Evolutionary conservation across 2,113 vertebrate genomes (phyloP), one percentile per base, ranked within the genome.

Genomic region (Aspiorhynchus laticeps): DNA sequence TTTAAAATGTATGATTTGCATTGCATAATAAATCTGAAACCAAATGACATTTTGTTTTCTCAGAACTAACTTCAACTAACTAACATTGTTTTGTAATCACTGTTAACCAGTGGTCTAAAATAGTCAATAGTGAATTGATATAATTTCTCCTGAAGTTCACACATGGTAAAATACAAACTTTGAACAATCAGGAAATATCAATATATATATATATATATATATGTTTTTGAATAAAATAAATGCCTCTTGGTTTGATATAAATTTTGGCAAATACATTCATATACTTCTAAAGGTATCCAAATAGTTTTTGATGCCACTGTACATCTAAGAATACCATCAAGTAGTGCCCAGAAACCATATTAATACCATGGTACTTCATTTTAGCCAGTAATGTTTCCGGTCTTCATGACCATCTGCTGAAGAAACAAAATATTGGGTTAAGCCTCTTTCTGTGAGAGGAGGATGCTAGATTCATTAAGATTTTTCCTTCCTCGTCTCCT

Each of bases 401-500:
- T 31, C 24, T 51, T 26, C 43, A 28, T 77, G 15, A 31, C 38
- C 26, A 67, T 67, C 36, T 48, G 26, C 76, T 78, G 38, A 9
- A 19, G 24, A 17, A 43, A 31, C 63, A 24, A 69, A 71, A 69
- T 69, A 79, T 48, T 63, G 85, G 63, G 87, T 84, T 82, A 74
- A 83, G n/a, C 36, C 91, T 93, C 90, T 93, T 94, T 86, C 69
- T 92, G 91, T 87, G 91, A 93, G 93, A 92, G 80, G 91, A 93
- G 88, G 92, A 94, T 91, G 93, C 93, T 91, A 91, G 93, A 94
- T 94, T 95, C 92, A 95, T 94, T 95, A 94, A 92, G 90, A 91
- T 89, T 93, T 90, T 91, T 89, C 69, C 38, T 81, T 90, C 91
- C 91, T 94, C 92, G 89, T 93, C 92, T 93, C 88, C 91, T 92